phyloP scores from a whole-genome alignment of 2,888 invertebrate species.

The Leuctra nigra region DNA sequence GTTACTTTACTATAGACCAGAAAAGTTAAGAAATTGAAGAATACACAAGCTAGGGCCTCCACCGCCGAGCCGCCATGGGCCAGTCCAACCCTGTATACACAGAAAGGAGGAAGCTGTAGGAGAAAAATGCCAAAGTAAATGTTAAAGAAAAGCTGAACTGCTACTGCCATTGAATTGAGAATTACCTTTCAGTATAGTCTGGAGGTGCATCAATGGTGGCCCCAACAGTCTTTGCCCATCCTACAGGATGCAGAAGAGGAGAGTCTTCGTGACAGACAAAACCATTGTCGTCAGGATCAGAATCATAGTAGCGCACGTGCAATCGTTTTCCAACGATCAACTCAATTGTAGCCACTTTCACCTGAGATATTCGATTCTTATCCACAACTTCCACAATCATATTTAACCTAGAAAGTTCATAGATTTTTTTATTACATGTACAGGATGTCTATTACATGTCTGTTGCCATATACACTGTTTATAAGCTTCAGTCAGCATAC shows the following conservation, averaged over 20 bases:
- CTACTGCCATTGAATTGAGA: too few relatives aligned
- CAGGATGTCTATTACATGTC: background rate
- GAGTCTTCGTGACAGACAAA: conserved; percentile 98
- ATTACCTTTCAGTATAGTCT: conserved; percentile 49
- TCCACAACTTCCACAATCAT: conserved; percentile 91
- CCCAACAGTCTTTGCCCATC: conserved; percentile 90
- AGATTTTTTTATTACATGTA: background rate
- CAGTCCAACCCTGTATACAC: too few relatives aligned
- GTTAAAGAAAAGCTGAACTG: too few relatives aligned
- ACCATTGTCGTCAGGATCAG: conserved; percentile 69
- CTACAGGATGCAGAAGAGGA: conserved; percentile 88
- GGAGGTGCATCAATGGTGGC: conserved; percentile 82
- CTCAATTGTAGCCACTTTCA: conserved; percentile 75
- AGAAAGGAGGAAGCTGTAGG: too few relatives aligned
- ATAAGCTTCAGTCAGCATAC: conserved; percentile 33
- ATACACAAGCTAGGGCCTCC: too few relatives aligned
- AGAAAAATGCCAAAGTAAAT: too few relatives aligned
- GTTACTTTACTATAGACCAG: too few relatives aligned
- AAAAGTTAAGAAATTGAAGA: too few relatives aligned
- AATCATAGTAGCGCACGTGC: conserved; percentile 84
- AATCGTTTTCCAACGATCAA: conserved; percentile 89
- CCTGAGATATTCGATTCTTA: conserved; percentile 90
- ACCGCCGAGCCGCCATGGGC: too few relatives aligned
- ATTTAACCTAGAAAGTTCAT: conserved; percentile 53
- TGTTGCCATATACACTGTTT: background rate